These are phyloP conservation scores for Ophioderma brevispina DNA, from an alignment of 35 echinoderm and acorn worm genomes.

Conservation along the genomic window DNA sequence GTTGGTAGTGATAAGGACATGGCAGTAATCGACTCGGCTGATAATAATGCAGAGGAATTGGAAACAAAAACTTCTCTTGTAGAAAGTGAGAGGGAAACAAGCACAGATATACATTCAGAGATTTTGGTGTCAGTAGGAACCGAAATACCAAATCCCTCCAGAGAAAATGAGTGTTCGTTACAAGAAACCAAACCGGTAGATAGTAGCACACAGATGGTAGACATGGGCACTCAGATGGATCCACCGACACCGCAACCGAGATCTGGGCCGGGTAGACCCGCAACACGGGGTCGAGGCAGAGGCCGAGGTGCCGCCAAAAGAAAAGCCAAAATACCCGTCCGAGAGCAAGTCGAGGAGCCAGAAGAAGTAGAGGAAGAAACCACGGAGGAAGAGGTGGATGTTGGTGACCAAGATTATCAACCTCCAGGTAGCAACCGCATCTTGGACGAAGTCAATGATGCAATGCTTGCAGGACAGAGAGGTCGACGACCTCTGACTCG, in stretches of 20 bases:
- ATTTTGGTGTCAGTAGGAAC: too few species aligned
- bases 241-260: neutral
- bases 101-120: too few species aligned
- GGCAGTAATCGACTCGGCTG: too few species aligned
- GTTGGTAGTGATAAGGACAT: too few species aligned
- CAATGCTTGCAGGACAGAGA: neutral
- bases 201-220: neutral
- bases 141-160: too few species aligned
- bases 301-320: neutral
- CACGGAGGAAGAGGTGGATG: neutral
- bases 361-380: neutral
- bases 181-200: too few species aligned
- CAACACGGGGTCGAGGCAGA: neutral
- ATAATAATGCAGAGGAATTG: too few species aligned
- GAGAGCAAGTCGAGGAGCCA: neutral
- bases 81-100: too few species aligned
- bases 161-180: too few species aligned
- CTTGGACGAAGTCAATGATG: neutral
- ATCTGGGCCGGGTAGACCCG: too few species aligned
- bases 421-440: neutral
- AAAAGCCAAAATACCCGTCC: neutral
- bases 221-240: neutral
- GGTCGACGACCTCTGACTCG: neutral
- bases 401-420: neutral
- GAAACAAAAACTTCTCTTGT: too few species aligned